Evolutionary conservation across 2,888 invertebrate genomes (phyloP).

Genomic region (Yponomeuta sedellus): DNA sequence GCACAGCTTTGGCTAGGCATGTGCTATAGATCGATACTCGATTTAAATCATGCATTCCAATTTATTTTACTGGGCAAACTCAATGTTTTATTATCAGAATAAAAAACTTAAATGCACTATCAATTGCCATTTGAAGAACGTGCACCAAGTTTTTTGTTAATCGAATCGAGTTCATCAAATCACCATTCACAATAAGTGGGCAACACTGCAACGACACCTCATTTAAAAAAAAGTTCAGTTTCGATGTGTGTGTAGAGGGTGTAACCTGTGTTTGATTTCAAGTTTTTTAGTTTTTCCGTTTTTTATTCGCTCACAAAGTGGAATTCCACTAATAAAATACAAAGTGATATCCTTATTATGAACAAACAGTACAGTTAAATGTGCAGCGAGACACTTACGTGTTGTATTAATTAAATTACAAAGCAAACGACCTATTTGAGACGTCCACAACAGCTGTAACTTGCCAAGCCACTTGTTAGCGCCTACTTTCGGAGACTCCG

Average conservation of each 20-base stretch:
- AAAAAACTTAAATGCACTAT: too few relatives aligned
- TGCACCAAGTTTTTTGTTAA: too few relatives aligned
- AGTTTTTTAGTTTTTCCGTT: slow-evolving; percentile 1
- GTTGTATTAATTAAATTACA: slow-evolving; percentile 29
- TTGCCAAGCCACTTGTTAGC: slow-evolving; percentile 36
- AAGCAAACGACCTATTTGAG: slow-evolving; percentile 12
- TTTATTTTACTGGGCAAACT: background rate
- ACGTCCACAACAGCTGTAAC: slow-evolving; percentile 42
- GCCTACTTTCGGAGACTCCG: slow-evolving; percentile 60
- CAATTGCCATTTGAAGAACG: too few relatives aligned
- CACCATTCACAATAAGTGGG: background rate
- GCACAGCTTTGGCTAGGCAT: too few relatives aligned
- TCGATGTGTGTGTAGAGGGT: background rate
- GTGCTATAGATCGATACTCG: too few relatives aligned
- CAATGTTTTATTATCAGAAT: too few relatives aligned
- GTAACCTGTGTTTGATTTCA: background rate
- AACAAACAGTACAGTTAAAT: background rate
- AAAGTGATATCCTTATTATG: background rate
- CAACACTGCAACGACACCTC: background rate
- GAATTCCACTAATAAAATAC: background rate
- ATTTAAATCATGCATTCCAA: background rate
- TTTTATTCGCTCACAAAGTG: background rate
- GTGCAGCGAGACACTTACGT: background rate
- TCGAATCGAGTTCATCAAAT: too few relatives aligned
- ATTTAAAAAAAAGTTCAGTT: background rate